Conservation (phyloP, 2,888 invertebrate genomes). For the Microctonus brassicae region DNA sequence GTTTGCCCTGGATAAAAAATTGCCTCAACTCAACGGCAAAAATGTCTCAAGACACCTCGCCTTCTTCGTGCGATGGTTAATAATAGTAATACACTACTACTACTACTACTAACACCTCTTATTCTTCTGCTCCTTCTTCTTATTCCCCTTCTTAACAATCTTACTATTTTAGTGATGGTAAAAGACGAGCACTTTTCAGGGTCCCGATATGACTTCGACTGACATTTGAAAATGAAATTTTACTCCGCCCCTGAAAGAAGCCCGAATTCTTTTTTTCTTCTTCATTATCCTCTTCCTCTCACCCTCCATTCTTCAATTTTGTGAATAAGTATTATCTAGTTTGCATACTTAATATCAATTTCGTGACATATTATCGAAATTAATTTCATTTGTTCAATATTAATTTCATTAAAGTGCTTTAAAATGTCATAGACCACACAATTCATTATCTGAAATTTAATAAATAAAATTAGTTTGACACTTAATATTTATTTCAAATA, state of each 20-base stretch:
- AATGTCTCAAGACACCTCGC: neutral
- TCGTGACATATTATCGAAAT: neutral
- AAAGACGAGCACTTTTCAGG: conserved; percentile 37
- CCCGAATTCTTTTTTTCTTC: neutral
- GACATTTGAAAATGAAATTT: conserved; percentile 7
- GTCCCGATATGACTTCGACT: conserved; percentile 7
- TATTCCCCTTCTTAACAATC: conserved; percentile 2
- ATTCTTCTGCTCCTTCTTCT: conserved; percentile 37
- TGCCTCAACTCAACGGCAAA: neutral
- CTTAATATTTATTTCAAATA: neutral
- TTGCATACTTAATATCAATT: neutral
- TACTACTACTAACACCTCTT: conserved; percentile 50
- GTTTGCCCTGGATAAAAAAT: conserved; percentile 49
- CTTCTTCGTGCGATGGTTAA: neutral
- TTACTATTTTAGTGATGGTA: conserved; percentile 45
- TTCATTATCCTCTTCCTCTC: too few relatives aligned
- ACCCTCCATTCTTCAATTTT: neutral
- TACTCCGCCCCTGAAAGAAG: neutral
- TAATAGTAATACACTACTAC: conserved; percentile 48
- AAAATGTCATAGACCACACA: neutral
- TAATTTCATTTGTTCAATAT: neutral
- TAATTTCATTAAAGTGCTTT: neutral
- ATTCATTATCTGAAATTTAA: neutral
- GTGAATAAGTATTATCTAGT: neutral
- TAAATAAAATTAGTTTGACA: neutral